Evolutionary conservation across 2,888 invertebrate species (phyloP).

Genomic region (Drosophila nr. perissopoda): DNA sequence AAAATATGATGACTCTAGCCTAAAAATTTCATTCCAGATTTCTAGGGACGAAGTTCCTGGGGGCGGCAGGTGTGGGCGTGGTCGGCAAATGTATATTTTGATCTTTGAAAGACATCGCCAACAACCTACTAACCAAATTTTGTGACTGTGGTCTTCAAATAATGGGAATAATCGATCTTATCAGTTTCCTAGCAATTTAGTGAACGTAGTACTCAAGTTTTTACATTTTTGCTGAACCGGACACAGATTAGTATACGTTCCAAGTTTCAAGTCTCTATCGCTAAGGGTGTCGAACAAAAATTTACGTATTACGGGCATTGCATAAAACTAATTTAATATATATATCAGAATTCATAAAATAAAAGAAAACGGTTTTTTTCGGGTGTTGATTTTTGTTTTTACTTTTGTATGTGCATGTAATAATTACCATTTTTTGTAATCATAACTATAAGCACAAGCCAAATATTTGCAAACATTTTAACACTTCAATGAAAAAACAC

Average conservation of each 20-base stretch:
- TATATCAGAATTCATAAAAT: background rate
- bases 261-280: background rate
- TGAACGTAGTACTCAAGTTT: background rate
- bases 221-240: background rate
- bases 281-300: background rate
- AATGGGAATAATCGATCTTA: background rate
- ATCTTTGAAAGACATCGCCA: background rate
- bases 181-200: background rate
- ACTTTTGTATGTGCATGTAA: background rate
- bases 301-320: too few species aligned
- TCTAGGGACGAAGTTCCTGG: background rate
- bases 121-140: background rate
- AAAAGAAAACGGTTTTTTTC: too few species aligned
- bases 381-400: background rate
- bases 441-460: background rate
- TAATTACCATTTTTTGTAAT: background rate
- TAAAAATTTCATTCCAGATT: background rate
- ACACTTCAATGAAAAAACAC: background rate
- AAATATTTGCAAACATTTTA: background rate
- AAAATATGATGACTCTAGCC: background rate
- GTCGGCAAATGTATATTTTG: background rate
- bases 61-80: background rate
- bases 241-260: background rate
- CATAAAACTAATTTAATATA: background rate
- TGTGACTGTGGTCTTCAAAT: background rate